A percentile compares a stretch with the other conserved stretches of the same genome.
Conservation (phyloP, 2,113 vertebrate species). For the Brachypteracias leptosomus region DNA sequence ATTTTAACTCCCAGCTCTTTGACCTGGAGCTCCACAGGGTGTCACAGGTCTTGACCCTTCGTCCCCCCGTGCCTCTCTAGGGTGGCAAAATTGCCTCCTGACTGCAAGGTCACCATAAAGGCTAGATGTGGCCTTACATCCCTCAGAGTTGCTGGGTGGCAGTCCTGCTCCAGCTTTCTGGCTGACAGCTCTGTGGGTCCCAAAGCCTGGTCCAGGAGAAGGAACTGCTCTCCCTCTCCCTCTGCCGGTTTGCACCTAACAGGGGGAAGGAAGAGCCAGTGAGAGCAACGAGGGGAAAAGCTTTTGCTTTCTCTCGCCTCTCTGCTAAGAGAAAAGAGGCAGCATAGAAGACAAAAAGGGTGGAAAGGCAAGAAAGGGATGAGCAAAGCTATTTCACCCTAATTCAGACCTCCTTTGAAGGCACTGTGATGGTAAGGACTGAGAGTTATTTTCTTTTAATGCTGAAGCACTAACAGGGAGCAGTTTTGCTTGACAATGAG, state of each 20-base stretch:
- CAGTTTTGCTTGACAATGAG: background rate
- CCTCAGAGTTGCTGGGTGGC: background rate
- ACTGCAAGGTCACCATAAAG: background rate
- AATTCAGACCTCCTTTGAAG: background rate
- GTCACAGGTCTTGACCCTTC: background rate
- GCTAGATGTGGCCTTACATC: background rate
- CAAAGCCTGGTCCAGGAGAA: background rate
- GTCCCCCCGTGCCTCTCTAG: background rate
- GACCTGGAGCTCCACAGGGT: background rate
- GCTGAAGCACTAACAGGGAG: background rate
- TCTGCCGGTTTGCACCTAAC: background rate
- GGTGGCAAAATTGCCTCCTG: background rate
- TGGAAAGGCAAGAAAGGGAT: background rate
- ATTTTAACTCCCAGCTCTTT: background rate
- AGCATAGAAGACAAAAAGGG: background rate
- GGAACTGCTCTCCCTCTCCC: background rate
- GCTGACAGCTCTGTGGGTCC: accelerated
- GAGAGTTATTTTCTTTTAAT: background rate
- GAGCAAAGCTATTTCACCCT: background rate
- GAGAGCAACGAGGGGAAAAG: background rate
- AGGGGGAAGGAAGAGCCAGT: background rate
- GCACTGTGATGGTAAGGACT: background rate
- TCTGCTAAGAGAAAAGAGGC: background rate
- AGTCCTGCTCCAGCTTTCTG: background rate
- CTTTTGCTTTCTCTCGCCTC: background rate